Conservation (phyloP, 1,140 invertebrate genomes). For the Drosophila arawakana region DNA sequence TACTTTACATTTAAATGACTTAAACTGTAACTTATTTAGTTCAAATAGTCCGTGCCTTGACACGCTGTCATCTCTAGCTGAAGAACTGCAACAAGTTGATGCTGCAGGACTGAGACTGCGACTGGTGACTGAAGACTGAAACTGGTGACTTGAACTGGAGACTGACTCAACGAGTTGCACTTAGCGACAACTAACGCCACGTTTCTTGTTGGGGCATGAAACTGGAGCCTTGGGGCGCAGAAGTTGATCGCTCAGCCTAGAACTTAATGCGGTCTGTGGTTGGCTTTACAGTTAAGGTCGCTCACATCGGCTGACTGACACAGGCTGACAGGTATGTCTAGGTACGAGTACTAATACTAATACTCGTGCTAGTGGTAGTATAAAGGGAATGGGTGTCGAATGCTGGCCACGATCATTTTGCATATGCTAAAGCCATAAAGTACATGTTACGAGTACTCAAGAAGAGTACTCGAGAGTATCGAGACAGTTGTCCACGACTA, state of each 20-base stretch:
- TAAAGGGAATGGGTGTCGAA: conserved; percentile 60
- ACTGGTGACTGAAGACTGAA: conserved; percentile 2
- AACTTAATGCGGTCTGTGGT: conserved; percentile 61
- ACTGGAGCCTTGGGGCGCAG: conserved; percentile 56
- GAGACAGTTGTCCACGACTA: conserved; percentile 69
- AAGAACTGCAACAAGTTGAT: conserved; percentile 63
- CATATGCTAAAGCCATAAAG: conserved; percentile 62
- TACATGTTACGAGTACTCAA: conserved; percentile 12
- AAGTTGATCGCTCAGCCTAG: conserved; percentile 36
- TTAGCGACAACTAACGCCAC: conserved; percentile 80
- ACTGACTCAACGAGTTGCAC: conserved; percentile 59
- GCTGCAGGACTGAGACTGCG: conserved; percentile 42
- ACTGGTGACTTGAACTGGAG: neutral
- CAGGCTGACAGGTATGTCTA: conserved; percentile 18
- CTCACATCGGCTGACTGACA: conserved; percentile 40
- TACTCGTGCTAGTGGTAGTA: neutral
- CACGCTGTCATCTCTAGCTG: conserved; percentile 30
- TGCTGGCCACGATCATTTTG: conserved; percentile 78
- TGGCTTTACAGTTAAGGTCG: conserved; percentile 80
- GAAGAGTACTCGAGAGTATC: conserved; percentile 26
- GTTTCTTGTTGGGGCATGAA: conserved; percentile 61
- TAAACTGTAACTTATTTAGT: too few species aligned
- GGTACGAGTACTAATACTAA: too few species aligned
- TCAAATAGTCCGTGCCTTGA: too few species aligned
- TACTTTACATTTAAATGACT: too few species aligned